Base-by-base conservation (phyloP, 2,113 vertebrate genomes). In the Pontoporia blainvillei region DNA sequence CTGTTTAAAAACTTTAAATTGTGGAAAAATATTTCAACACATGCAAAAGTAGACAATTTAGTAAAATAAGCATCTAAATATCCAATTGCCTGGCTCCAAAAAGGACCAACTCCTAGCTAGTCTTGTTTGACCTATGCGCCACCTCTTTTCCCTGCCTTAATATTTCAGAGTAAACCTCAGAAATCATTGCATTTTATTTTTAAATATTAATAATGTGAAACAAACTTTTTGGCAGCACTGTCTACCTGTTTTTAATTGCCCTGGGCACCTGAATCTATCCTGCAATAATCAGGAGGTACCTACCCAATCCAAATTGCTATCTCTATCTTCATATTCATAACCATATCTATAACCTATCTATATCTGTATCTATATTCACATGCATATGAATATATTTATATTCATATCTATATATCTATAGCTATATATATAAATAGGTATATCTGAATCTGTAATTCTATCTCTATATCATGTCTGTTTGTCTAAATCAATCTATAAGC, bases 1-100 rank as follows among this genome's bases (percentile, higher is more conserved):
- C 36, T 90, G 81, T 96, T 54, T 29, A 72, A 91, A 96, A 86
- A 67, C 9, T 39, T 86, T 89, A 59, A 73, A 54, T 86, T 71
- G 29, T 67, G 23, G 14, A 69, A 95, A 76, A 82, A 44, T 61
- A 86, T 73, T 79, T 93, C 31, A 93, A 36, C 29, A 93, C 62
- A n/a, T 81, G 12, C 2, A 91, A 85, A 97, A 89, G 10, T 71
- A 88, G 52, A 71, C 6, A 82, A 31, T n/a, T 88, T 85, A 59
- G 20, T 85, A 61, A 82, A 82, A 64, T 23, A 36, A n/a, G 9
- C 52, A 72, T 57, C 29, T 72, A 4, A 49, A 8, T 91, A 85
- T 52, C 9, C 6, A 23, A 14, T 81, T 17, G 34, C 36, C 11
- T 57, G 83, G 20, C 23, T 86, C 85, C 4, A 72, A 31, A 4